Conservation (phyloP, 2,797 vertebrate genomes). For the Salmo trutta region DNA sequence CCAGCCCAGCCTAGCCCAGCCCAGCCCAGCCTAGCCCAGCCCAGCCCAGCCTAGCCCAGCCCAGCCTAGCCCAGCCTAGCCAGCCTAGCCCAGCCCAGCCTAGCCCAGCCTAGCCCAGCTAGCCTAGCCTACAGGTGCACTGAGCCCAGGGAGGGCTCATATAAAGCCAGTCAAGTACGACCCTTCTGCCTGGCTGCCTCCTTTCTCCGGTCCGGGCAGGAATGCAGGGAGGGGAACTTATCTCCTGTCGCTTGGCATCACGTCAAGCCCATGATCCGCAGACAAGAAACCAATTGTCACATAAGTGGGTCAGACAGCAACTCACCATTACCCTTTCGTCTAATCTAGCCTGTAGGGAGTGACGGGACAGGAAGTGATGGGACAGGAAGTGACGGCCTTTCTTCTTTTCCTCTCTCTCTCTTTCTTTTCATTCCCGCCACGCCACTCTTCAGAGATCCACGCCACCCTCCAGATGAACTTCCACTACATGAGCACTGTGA, state of each 20-base stretch:
- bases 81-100: too few species aligned
- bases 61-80: fast-evolving
- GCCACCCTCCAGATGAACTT: not conserved
- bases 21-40: too few species aligned
- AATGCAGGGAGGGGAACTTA: conserved; percentile 78
- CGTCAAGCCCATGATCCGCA: conserved; percentile 79
- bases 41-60: too few species aligned
- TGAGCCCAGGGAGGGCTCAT: conserved; percentile 57
- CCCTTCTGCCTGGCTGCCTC: conserved; percentile 82
- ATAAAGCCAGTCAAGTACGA: conserved; percentile 79
- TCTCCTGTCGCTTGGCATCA: conserved; percentile 84
- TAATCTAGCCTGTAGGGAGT: conserved; percentile 50
- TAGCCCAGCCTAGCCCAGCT: conserved; percentile 33
- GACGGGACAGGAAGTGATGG: conserved; percentile 15
- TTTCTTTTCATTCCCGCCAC: conserved; percentile 58
- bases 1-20: fast-evolving
- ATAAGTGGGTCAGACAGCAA: conserved; percentile 85
- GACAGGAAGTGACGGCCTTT: conserved; percentile 41
- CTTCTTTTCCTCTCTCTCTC: conserved; percentile 65
- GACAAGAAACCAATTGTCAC: conserved; percentile 87
- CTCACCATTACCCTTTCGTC: conserved; percentile 75
- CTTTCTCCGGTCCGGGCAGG: conserved; percentile 77
- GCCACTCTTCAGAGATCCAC: conserved; percentile 61
- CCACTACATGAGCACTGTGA: not conserved
- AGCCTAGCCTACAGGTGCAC: conserved; percentile 72